Evolutionary conservation across 2,888 invertebrate genomes (phyloP), one percentile per base, ranked within the genome.

Genomic region (Drosophila stalkeri): DNA sequence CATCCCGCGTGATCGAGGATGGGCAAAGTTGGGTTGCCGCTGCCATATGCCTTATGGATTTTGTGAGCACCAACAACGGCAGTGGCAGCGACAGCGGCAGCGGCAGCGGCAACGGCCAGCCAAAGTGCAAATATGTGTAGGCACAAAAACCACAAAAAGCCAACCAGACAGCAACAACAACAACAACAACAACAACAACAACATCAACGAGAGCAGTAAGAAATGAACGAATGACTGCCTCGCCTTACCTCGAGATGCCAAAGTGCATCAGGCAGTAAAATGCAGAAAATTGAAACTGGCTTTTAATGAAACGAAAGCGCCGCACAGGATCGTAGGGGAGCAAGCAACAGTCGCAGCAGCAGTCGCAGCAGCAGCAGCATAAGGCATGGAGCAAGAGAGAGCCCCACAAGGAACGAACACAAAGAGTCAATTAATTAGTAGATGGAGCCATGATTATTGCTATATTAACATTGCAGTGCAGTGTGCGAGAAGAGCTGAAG

Each of bases 361-460:
- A 31, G 49, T 31, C 2, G 23, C 39, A 8, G 16, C 9, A 11
- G 65, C 57, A 49, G 39, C 18, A 20, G 9, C n/a, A n/a, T 8
- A n/a, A n/a, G 8, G n/a, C n/a, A 41, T 41, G 8, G n/a, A 9
- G 56, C 37, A 44, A 20, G 51, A 16, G 51, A 16, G 31, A 33
- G 31, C 49, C 49, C 49, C 49, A 51, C 64, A 64, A 69, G 63
- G 65, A 77, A 64, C 72, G 80, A 90, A 92, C 92, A 92, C 92
- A 91, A 92, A 92, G 92, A 92, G 92, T 92, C 93, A 92, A 92
- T 93, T 92, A 92, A 93, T 92, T 92, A 93, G 92, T 90, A 92
- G 93, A 93, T 92, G 89, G 84, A 91, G 88, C 85, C 87, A 85
- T 90, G 92, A 92, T 93, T 92, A 92, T 91, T 86, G 90, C 91